Evolutionary conservation across 2,888 invertebrate species (phyloP), one percentile per base, ranked within the genome.

Genomic region (Heliconius erato): DNA sequence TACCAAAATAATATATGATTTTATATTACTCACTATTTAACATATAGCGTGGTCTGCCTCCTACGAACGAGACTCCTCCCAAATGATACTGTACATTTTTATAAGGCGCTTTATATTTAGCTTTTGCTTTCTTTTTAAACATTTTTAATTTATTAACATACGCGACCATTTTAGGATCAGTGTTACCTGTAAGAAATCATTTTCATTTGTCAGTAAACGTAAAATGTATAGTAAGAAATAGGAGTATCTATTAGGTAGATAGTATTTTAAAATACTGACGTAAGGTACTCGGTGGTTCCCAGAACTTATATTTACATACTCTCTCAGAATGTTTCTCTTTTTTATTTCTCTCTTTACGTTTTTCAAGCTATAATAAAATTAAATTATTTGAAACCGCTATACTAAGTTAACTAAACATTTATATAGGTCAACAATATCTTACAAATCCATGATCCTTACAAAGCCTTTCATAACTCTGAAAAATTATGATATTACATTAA

Each of bases 231-330:
- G 83, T 19, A 78, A 74, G 19, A 7, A 54, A 23, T 23, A 54
- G 54, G 23, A 19, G 54, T 54, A 19, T 54, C 54, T 23, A 54
- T 23, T 23, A 19, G 54, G 19, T 5, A n/a, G 23, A 28, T 5
- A 28, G 26, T 78, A 71, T 54, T 23, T 65, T 28, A 32, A 74
- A 23, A 78, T 79, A 90, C 94, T 91, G 86, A 95, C 95, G 93
- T 80, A 95, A 89, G 6, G 92, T 89, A 86, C 90, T 92, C 0
- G 95, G 95, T 19, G 95, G 91, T 86, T 94, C 94, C 95, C 95
- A 95, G 88, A 95, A 95, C 85, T 94, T 94, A 84, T 94, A 95
- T 83, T 86, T 91, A 84, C 94, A 94, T 35, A 90, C 80, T 85
- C 93, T 89, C 86, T 93, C 93, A 6, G 81, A 81, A 86, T 90